Conservation (phyloP, 2,888 invertebrate genomes). For the Thalpophila matura region DNA sequence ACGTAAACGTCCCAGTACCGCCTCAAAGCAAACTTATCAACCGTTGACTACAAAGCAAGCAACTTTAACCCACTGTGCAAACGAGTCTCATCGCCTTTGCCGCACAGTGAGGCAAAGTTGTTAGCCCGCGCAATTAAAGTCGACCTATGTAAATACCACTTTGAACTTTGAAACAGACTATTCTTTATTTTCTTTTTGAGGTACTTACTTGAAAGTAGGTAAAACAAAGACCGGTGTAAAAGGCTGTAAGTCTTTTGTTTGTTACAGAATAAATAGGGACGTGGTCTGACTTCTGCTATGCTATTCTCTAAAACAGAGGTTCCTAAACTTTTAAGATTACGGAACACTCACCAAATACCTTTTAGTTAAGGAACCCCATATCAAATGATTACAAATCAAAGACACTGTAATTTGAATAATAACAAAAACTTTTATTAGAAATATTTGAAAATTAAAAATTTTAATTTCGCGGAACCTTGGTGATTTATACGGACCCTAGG, state of each 20-base stretch:
- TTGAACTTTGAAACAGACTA: constrained; percentile 23
- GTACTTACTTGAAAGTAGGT: not conserved
- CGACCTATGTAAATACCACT: constrained; percentile 48
- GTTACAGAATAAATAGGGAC: constrained; percentile 7
- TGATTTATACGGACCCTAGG: too few relatives aligned
- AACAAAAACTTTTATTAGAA: too few relatives aligned
- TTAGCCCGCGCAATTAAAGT: constrained; percentile 40
- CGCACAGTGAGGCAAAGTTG: constrained; percentile 15
- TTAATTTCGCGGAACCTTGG: too few relatives aligned
- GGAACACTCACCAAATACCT: too few relatives aligned
- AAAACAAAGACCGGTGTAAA: not conserved
- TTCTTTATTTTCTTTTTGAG: constrained; percentile 35
- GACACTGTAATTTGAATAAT: too few relatives aligned
- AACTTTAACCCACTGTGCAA: constrained; percentile 29
- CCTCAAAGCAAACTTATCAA: constrained; percentile 16
- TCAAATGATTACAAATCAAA: too few relatives aligned
- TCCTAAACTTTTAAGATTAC: too few relatives aligned
- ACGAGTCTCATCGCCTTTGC: constrained; percentile 28
- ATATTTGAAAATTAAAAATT: too few relatives aligned
- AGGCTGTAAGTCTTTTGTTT: not conserved
- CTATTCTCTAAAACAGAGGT: too few relatives aligned
- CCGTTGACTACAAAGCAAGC: constrained; percentile 38
- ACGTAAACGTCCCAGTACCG: not conserved
- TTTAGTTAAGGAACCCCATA: too few relatives aligned
- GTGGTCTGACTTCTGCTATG: not conserved